Evolutionary conservation across 2,888 invertebrate genomes (phyloP).

Genomic region (Brachylomia viminalis): DNA sequence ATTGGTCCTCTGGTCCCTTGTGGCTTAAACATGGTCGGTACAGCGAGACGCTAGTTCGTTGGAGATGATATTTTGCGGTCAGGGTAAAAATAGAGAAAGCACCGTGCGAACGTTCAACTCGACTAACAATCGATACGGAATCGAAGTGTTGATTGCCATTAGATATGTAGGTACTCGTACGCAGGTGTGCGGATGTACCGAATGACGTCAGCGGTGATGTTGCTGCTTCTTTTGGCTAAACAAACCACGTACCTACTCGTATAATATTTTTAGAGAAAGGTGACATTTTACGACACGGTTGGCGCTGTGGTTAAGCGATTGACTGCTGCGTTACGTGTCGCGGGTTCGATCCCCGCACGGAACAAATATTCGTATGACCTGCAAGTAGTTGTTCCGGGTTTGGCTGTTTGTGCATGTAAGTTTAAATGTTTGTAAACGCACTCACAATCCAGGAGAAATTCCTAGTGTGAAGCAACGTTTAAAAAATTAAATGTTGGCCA

Average conservation of each 20-base stretch:
- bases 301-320: too few species aligned
- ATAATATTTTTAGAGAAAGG: constrained; percentile 33
- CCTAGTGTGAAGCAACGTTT: too few species aligned
- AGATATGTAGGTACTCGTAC: constrained; percentile 45
- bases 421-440: too few species aligned
- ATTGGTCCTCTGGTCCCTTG: constrained; percentile 63
- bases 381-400: too few species aligned
- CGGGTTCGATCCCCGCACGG: too few species aligned
- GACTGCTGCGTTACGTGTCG: too few species aligned
- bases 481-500: too few species aligned
- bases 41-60: constrained; percentile 76
- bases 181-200: constrained; percentile 46
- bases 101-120: constrained; percentile 81
- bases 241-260: constrained; percentile 11
- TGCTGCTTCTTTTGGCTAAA: constrained; percentile 43
- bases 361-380: too few species aligned
- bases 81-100: constrained; percentile 87
- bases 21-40: constrained; percentile 47
- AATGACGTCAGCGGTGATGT: constrained; percentile 47
- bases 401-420: too few species aligned
- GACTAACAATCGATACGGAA: constrained; percentile 66
- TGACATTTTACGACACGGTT: too few species aligned
- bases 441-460: too few species aligned
- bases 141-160: constrained; percentile 61
- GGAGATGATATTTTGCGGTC: constrained; percentile 88